A percentile compares a stretch with the other conserved stretches of the same genome.
phyloP scores from a whole-genome alignment of 2,113 vertebrate genomes.

The Centrocercus urophasianus region DNA sequence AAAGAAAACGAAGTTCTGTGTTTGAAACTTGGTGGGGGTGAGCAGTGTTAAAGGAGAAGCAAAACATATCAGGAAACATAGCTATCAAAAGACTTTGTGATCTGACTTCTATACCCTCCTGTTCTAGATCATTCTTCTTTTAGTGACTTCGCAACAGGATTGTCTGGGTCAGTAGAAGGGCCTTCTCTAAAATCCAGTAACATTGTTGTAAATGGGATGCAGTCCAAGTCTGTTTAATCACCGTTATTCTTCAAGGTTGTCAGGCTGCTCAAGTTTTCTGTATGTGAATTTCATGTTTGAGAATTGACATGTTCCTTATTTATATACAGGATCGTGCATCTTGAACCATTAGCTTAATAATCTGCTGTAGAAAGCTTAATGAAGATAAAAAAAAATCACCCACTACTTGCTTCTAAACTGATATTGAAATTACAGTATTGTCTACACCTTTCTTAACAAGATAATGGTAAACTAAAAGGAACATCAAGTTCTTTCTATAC shows the following conservation, averaged over 20 bases:
- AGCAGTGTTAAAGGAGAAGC: background rate
- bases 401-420: background rate
- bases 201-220: background rate
- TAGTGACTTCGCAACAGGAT: slow-evolving; percentile 10
- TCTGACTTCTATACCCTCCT: background rate
- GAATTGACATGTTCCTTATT: background rate
- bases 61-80: background rate
- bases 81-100: rapidly evolving
- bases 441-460: background rate
- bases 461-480: background rate
- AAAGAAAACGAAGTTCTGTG: background rate
- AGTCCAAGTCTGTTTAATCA: slow-evolving; percentile 20
- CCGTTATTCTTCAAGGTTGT: slow-evolving; percentile 23
- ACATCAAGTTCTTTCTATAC: background rate
- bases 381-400: background rate
- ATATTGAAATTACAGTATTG: background rate
- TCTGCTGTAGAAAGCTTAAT: background rate
- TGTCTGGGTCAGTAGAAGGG: background rate
- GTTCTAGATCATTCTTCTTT: slow-evolving; percentile 27
- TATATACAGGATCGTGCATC: background rate
- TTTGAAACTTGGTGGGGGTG: background rate
- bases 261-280: background rate
- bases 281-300: background rate
- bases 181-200: slow-evolving; percentile 39
- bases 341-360: background rate